Conservation (phyloP, 1,140 invertebrate species). For the Liolophura sinensis region DNA sequence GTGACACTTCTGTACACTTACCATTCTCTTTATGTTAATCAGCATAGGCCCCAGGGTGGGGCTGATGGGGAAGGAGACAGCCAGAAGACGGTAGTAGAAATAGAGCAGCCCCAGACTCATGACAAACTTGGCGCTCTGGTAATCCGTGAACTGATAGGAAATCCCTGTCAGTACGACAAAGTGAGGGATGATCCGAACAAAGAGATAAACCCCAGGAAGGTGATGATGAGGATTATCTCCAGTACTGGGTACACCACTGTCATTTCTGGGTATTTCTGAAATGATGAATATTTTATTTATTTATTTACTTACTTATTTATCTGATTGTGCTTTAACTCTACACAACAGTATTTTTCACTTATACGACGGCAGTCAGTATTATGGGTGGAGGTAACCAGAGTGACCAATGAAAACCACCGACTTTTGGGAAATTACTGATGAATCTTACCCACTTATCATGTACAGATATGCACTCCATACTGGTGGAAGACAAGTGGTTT, state of each 20-base stretch:
- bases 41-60: constrained; percentile 59
- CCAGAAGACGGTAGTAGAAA: constrained; percentile 59
- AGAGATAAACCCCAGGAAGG: constrained; percentile 38
- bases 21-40: constrained; percentile 58
- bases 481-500: no score
- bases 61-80: constrained; percentile 58
- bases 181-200: constrained; percentile 40
- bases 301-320: no score
- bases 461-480: no score
- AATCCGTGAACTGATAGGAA: constrained; percentile 18
- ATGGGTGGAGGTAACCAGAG: no score
- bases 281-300: no score
- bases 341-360: no score
- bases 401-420: no score
- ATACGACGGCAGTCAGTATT: no score
- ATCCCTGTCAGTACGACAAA: constrained; percentile 14
- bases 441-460: no score
- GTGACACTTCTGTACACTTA: constrained; percentile 22
- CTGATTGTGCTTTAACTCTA: no score
- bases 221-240: constrained; percentile 38
- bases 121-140: constrained; percentile 40
- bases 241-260: constrained; percentile 25
- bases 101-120: constrained; percentile 52
- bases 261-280: constrained; percentile 31
- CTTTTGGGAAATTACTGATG: no score